These are phyloP conservation scores for Podarcis muralis DNA, from an alignment of 2,113 vertebrate species.

Conservation along the genomic window DNA sequence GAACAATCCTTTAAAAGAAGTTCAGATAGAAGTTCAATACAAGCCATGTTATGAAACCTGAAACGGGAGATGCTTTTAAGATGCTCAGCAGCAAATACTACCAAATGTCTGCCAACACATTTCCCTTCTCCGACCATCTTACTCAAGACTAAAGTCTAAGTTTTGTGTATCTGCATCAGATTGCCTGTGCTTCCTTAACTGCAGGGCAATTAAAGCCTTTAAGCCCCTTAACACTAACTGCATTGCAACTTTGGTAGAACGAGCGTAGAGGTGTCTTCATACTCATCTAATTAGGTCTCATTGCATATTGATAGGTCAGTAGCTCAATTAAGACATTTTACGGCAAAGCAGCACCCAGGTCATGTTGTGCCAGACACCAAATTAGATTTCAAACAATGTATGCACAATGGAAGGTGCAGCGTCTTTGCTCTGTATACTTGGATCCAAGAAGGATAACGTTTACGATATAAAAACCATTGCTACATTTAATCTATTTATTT, in stretches of 20 bases:
- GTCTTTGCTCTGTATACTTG: conserved; percentile 64
- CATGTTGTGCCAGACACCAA: neutral
- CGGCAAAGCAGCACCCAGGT: neutral
- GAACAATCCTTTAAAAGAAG: conserved; percentile 78
- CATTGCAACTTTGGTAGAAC: conserved; percentile 43
- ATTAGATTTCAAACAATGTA: conserved; percentile 20
- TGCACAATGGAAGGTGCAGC: conserved; percentile 62
- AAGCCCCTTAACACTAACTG: conserved; percentile 39
- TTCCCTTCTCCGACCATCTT: conserved; percentile 61
- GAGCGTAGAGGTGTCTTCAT: conserved; percentile 50
- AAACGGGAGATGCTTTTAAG: conserved; percentile 52
- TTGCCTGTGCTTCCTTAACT: conserved; percentile 59
- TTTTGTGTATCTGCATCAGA: conserved; percentile 64
- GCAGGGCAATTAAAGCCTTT: conserved; percentile 56
- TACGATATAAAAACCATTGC: conserved; percentile 71
- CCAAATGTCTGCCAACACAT: conserved; percentile 59
- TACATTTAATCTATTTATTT: conserved; percentile 90
- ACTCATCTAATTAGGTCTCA: conserved; percentile 15
- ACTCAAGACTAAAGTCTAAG: conserved; percentile 48
- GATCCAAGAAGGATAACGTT: conserved; percentile 76
- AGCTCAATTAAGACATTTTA: neutral
- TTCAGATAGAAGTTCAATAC: conserved; percentile 66
- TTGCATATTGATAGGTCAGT: neutral
- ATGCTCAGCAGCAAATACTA: conserved; percentile 69
- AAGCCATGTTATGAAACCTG: conserved; percentile 69